phyloP scores from a whole-genome alignment of 2,888 invertebrate species.

The Mechanitis messenoides region DNA sequence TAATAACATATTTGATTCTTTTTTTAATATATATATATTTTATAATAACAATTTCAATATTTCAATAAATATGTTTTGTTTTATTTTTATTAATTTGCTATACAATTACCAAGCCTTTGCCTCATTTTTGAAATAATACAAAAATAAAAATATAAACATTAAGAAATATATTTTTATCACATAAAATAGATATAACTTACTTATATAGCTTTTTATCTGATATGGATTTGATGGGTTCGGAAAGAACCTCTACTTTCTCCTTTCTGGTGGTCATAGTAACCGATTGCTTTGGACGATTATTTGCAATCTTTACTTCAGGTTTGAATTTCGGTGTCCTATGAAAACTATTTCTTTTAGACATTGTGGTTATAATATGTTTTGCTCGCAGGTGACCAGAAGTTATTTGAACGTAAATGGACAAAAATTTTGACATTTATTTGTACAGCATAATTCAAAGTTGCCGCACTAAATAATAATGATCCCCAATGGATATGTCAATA shows the following conservation, averaged over 20 bases:
- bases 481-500: background rate
- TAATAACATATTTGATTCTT: background rate
- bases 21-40: background rate
- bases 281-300: constrained; percentile 40
- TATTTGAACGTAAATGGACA: constrained; percentile 65
- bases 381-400: constrained; percentile 50
- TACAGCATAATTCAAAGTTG: constrained; percentile 36
- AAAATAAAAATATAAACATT: background rate
- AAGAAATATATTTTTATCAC: background rate
- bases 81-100: too few relatives aligned
- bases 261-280: constrained; percentile 43
- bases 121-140: too few relatives aligned
- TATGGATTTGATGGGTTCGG: constrained; percentile 82
- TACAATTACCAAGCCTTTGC: too few relatives aligned
- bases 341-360: constrained; percentile 64
- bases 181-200: constrained; percentile 55
- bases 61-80: too few relatives aligned
- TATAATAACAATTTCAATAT: too few relatives aligned
- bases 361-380: constrained; percentile 43
- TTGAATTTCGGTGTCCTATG: constrained; percentile 61
- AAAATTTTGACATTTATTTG: constrained; percentile 69
- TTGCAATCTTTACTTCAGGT: constrained; percentile 57
- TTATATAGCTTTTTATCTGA: constrained; percentile 88
- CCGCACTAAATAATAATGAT: constrained; percentile 17
- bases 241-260: constrained; percentile 66